Percentiles rank a stretch among this genome's conserved stretches.
Conservation (phyloP, 2,113 vertebrate species). For the Porphyrio hochstetteri region DNA sequence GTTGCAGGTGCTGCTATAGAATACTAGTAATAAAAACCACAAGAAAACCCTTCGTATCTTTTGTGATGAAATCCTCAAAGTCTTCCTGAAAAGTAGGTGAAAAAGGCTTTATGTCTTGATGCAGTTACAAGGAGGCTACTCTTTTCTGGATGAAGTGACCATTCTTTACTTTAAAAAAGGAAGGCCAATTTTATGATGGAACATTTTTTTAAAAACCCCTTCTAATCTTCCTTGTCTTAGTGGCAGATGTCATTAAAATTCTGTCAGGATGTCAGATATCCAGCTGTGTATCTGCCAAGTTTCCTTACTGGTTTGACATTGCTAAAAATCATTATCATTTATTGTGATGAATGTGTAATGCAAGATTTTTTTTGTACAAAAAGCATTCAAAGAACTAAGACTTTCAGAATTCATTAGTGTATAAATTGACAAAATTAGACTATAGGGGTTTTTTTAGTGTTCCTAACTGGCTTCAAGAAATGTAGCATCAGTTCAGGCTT, state of each 20-base stretch:
- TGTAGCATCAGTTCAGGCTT: neutral
- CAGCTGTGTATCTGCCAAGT: neutral
- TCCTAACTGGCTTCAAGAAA: neutral
- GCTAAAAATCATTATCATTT: neutral
- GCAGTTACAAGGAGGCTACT: neutral
- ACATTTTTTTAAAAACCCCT: neutral
- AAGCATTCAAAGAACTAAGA: neutral
- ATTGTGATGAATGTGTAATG: neutral
- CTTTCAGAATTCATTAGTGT: neutral
- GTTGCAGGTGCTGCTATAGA: neutral
- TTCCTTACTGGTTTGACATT: neutral
- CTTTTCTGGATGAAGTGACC: neutral
- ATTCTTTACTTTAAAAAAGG: neutral
- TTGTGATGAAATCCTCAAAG: constrained; percentile 69
- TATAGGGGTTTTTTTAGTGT: neutral
- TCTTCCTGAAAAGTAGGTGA: constrained; percentile 63
- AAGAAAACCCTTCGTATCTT: neutral
- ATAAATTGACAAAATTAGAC: neutral
- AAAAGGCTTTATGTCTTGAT: constrained; percentile 17
- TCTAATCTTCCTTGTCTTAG: neutral
- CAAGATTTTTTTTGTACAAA: neutral
- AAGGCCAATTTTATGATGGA: neutral
- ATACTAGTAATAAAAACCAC: neutral
- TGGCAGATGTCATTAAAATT: neutral
- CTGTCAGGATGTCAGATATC: neutral